Conservation (phyloP, 2,888 invertebrate genomes). For the Trisateles emortualis region DNA sequence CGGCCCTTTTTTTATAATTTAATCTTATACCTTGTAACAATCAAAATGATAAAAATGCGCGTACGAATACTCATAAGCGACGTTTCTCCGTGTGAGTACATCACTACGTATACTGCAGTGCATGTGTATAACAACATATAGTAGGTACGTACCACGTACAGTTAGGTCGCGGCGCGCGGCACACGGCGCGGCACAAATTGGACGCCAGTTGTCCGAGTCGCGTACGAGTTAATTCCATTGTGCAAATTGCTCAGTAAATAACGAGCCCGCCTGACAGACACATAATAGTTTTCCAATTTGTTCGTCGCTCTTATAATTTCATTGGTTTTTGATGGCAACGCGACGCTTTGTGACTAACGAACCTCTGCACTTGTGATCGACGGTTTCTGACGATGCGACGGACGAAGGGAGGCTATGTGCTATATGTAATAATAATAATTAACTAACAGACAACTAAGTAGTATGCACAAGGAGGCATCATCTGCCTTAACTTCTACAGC, state of each 20-base stretch:
- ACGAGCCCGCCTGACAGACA: conserved; percentile 39
- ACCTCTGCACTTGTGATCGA: conserved; percentile 16
- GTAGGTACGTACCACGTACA: too few relatives aligned
- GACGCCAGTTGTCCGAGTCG: conserved; percentile 35
- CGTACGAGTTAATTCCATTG: conserved; percentile 50
- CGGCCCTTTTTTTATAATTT: conserved; percentile 67
- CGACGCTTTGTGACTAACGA: conserved; percentile 48
- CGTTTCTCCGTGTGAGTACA: conserved; percentile 9
- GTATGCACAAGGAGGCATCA: too few relatives aligned
- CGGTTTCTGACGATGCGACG: too few relatives aligned
- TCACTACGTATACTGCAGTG: background rate
- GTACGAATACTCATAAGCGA: conserved; percentile 23
- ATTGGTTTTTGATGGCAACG: conserved; percentile 49
- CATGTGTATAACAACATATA: too few relatives aligned
- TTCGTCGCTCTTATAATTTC: conserved; percentile 48
- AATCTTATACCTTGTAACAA: conserved; percentile 69
- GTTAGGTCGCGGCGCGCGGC: background rate
- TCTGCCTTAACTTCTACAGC: too few relatives aligned
- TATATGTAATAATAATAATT: too few relatives aligned
- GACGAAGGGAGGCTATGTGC: too few relatives aligned
- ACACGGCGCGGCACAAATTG: conserved; percentile 31
- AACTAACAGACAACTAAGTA: too few relatives aligned
- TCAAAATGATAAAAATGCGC: conserved; percentile 60
- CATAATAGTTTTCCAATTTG: conserved; percentile 55
- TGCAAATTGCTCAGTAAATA: conserved; percentile 51